A percentile compares a stretch with the other conserved stretches of the same genome.
phyloP scores from a whole-genome alignment of 2,797 vertebrate species.

The Xenopus petersii region DNA sequence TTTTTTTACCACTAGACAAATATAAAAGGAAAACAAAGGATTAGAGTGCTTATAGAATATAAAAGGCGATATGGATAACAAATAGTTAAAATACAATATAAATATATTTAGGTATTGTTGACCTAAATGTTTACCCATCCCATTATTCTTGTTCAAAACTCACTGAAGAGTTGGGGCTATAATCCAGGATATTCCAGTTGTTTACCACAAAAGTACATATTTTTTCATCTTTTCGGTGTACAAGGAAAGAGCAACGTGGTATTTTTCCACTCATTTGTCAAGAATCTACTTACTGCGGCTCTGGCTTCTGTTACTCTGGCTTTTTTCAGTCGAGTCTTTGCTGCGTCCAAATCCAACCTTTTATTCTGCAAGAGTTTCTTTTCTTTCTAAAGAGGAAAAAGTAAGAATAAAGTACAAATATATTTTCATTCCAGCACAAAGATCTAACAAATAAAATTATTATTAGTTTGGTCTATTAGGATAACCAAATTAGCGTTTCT shows the following conservation, averaged over 20 bases:
- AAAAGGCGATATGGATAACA: no score
- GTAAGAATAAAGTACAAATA: neutral
- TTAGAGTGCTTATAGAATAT: no score
- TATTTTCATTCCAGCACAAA: no score
- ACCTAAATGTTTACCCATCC: no score
- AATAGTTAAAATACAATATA: no score
- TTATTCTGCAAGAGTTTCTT: conserved; percentile 93
- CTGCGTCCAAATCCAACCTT: conserved; percentile 94
- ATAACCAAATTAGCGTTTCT: no score
- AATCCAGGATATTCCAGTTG: conserved; percentile 34
- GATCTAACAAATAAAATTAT: no score
- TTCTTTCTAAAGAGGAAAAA: conserved; percentile 81
- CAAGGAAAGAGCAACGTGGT: neutral
- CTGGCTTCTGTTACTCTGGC: conserved; percentile 86
- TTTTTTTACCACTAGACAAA: no score
- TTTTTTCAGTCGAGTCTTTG: conserved; percentile 94
- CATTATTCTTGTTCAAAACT: neutral
- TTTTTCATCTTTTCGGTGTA: conserved; percentile 29
- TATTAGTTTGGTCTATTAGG: no score
- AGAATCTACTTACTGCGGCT: conserved; percentile 77
- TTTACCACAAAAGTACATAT: conserved; percentile 29
- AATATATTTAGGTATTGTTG: no score
- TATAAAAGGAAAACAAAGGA: no score
- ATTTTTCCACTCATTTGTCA: conserved; percentile 26
- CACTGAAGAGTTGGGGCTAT: neutral